Percentiles rank a stretch among this genome's conserved stretches.
These are phyloP conservation scores for Himalopsyche tibetana DNA, from an alignment of 2,888 invertebrate genomes.

Conservation along the genomic window DNA sequence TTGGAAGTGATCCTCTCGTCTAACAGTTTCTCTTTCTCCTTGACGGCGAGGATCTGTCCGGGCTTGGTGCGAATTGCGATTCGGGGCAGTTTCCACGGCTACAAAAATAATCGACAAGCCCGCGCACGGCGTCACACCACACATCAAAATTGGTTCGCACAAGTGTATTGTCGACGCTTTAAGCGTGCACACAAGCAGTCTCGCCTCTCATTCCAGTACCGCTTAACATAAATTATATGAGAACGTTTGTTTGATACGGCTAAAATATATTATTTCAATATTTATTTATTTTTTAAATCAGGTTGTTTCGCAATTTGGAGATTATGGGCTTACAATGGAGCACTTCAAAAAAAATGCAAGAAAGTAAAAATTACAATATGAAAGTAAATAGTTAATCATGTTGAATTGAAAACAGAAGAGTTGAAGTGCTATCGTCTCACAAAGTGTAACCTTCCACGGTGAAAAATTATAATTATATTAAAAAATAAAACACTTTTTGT, in stretches of 20 bases:
- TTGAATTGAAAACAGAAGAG: too few relatives aligned
- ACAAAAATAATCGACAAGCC: conserved; percentile 74
- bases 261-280: background rate
- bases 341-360: too few relatives aligned
- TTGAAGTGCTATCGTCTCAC: too few relatives aligned
- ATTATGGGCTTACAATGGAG: too few relatives aligned
- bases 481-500: too few relatives aligned
- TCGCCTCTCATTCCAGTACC: conserved; percentile 13
- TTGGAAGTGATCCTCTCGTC: conserved; percentile 91
- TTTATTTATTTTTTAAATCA: too few relatives aligned
- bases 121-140: background rate
- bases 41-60: conserved; percentile 88
- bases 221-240: background rate
- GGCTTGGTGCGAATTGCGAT: conserved; percentile 92
- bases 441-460: too few relatives aligned
- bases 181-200: background rate
- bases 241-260: background rate
- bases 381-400: too few relatives aligned
- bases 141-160: background rate
- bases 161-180: background rate
- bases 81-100: conserved; percentile 85
- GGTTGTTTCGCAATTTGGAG: too few relatives aligned
- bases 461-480: too few relatives aligned
- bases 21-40: conserved; percentile 93
- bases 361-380: too few relatives aligned